Conservation (phyloP, 2,888 invertebrate species). For the Lissocephala sabroskyi region DNA sequence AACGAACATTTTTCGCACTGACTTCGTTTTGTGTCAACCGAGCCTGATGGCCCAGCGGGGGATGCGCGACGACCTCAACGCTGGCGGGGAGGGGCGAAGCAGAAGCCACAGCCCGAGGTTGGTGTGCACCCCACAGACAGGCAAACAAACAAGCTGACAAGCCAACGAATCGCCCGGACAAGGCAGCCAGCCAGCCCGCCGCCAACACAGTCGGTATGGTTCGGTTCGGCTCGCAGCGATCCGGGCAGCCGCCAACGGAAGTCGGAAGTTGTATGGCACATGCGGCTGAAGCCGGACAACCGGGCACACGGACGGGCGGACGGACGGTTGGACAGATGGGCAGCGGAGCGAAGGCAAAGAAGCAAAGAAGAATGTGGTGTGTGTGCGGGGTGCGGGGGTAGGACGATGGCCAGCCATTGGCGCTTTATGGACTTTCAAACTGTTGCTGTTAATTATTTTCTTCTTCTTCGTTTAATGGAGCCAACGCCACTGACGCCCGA, state of each 20-base stretch:
- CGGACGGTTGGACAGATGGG: not conserved
- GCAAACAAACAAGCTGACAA: conserved; percentile 1
- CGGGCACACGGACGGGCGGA: not conserved
- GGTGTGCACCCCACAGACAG: conserved; percentile 9
- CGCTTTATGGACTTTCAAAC: conserved; percentile 64
- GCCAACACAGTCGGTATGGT: no score
- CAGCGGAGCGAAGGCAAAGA: not conserved
- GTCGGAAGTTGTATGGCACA: conserved; percentile 61
- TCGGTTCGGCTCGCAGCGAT: no score
- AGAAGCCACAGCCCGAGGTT: no score
- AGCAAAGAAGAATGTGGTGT: no score
- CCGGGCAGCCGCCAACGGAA: conserved; percentile 51
- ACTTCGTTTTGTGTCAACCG: conserved; percentile 37
- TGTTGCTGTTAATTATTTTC: conserved; percentile 63
- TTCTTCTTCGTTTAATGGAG: conserved; percentile 64
- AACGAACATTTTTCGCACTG: conserved; percentile 63
- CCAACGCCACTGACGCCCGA: conserved; percentile 38
- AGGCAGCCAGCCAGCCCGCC: conserved; percentile 7
- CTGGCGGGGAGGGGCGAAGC: no score
- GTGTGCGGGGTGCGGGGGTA: not conserved
- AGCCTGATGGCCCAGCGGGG: no score
- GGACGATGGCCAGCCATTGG: conserved; percentile 11
- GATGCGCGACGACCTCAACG: no score
- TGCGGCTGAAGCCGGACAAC: conserved; percentile 30
- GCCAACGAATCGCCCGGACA: not conserved